phyloP scores from a whole-genome alignment of 2,888 invertebrate species.

The Drosophila macrospina region DNA sequence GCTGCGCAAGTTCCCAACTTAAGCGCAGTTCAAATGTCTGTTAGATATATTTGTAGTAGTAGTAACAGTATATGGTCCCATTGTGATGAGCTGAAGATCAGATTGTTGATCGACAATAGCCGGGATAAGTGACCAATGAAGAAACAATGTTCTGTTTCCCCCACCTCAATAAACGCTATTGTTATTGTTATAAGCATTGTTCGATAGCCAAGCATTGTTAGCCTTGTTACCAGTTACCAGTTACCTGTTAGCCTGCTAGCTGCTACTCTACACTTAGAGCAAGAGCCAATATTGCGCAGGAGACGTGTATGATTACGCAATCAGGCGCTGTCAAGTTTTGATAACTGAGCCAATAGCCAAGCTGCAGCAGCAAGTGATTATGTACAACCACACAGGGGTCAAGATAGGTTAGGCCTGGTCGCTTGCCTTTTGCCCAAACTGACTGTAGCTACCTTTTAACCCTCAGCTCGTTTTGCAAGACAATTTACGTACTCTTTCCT shows the following conservation, averaged over 20 bases:
- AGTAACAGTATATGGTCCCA: conserved; percentile 12
- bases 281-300: background rate
- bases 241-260: background rate
- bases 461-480: conserved; percentile 14
- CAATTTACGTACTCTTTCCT: conserved; percentile 15
- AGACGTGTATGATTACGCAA: conserved; percentile 41
- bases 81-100: conserved; percentile 14
- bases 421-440: background rate
- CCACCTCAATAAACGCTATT: conserved; percentile 19
- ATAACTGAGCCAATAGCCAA: conserved; percentile 30
- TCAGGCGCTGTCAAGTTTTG: conserved; percentile 40
- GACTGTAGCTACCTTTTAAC: conserved; percentile 26
- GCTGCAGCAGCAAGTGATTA: conserved; percentile 35
- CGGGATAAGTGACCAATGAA: conserved; percentile 35
- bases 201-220: conserved; percentile 25
- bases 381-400: conserved; percentile 28
- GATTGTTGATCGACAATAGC: conserved; percentile 28
- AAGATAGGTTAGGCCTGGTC: conserved; percentile 10
- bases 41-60: conserved; percentile 13
- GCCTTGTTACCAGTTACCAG: background rate
- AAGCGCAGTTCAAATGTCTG: background rate
- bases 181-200: conserved; percentile 33
- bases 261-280: background rate
- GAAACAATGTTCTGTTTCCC: conserved; percentile 13
- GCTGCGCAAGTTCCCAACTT: background rate